These are phyloP conservation scores for Microtus pennsylvanicus DNA, from an alignment of 2,113 vertebrate genomes.

Conservation along the genomic window DNA sequence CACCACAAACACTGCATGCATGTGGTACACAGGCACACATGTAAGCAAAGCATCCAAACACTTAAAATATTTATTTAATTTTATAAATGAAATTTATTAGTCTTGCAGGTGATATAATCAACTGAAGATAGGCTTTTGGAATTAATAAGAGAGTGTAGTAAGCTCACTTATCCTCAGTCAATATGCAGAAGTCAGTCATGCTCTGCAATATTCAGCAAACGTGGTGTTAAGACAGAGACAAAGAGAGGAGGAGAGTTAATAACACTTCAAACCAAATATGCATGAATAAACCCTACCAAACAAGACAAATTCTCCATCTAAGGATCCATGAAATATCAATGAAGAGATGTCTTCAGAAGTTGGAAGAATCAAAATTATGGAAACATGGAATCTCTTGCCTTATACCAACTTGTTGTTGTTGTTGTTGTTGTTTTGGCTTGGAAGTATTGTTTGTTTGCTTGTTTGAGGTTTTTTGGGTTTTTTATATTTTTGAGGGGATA, in stretches of 20 bases:
- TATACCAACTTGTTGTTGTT: background rate
- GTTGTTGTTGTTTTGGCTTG: background rate
- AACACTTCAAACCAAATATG: background rate
- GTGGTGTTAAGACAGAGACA: background rate
- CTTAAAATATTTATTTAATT: background rate
- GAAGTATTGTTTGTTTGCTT: background rate
- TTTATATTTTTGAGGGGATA: too few relatives aligned
- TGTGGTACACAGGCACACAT: background rate
- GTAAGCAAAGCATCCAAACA: background rate
- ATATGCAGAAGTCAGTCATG: background rate
- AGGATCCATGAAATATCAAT: background rate
- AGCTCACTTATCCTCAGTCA: background rate
- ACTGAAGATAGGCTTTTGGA: background rate
- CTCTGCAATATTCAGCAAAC: background rate
- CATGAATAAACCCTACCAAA: background rate
- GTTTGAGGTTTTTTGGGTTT: background rate
- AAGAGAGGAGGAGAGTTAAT: background rate
- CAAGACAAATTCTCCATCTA: background rate
- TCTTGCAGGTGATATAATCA: background rate
- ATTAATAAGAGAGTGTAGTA: background rate
- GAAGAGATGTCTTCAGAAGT: too few relatives aligned
- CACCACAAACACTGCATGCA: background rate
- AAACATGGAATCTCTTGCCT: background rate
- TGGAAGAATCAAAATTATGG: background rate
- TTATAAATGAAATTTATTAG: background rate